Percentiles rank a stretch among this genome's conserved stretches.
These are phyloP conservation scores for Buathra laborator DNA, from an alignment of 2,888 invertebrate genomes.

Conservation along the genomic window DNA sequence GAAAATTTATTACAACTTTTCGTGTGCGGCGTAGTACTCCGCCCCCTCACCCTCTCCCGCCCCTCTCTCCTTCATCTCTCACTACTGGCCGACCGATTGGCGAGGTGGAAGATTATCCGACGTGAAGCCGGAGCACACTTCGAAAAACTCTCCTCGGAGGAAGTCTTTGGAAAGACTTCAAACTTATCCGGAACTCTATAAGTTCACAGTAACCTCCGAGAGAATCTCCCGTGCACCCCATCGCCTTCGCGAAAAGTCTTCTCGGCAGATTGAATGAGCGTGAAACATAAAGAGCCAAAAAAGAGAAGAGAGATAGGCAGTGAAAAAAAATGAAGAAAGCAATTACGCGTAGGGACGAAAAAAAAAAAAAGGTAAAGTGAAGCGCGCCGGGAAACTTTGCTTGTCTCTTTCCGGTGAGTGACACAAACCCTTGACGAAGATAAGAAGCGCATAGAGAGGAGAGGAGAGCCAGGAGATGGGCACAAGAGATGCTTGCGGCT, in stretches of 20 bases:
- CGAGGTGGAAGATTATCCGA: slow-evolving; percentile 8
- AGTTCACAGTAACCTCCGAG: slow-evolving; percentile 23
- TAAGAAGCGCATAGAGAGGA: slow-evolving; percentile 12
- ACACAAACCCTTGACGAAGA: slow-evolving; percentile 16
- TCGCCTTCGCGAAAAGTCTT: slow-evolving; percentile 31
- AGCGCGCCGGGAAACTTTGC: not conserved
- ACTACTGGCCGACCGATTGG: not conserved
- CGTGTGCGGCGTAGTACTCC: slow-evolving; percentile 10
- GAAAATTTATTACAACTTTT: slow-evolving; percentile 50
- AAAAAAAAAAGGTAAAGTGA: not conserved
- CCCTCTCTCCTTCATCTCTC: no score
- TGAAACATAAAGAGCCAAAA: slow-evolving; percentile 36
- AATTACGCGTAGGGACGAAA: slow-evolving; percentile 32
- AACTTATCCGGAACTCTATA: not conserved
- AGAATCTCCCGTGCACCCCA: not conserved
- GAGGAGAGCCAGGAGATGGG: slow-evolving; percentile 14
- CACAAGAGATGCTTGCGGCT: slow-evolving; percentile 66
- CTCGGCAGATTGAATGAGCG: slow-evolving; percentile 50
- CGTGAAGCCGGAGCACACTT: slow-evolving; percentile 3
- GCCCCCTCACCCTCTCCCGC: not conserved
- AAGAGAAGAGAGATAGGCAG: not conserved
- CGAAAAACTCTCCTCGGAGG: slow-evolving; percentile 4
- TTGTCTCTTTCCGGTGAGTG: slow-evolving; percentile 29
- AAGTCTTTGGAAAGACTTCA: slow-evolving; percentile 34
- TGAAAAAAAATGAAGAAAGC: slow-evolving; percentile 12